phyloP scores from a whole-genome alignment of 2,113 vertebrate genomes.

The Apodemus sylvaticus region DNA sequence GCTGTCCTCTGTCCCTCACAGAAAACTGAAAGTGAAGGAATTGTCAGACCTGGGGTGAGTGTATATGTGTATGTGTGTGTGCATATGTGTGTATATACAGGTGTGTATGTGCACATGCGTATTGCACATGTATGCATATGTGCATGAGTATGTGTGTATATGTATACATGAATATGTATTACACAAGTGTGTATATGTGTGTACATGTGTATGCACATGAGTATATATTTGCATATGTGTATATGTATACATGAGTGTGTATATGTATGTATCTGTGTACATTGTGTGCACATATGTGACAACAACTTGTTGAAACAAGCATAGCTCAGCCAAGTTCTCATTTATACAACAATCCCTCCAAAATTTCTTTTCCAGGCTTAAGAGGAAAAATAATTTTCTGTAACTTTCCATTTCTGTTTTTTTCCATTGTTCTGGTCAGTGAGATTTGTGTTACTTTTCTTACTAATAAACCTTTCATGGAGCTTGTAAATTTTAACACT shows the following conservation, averaged over 20 bases:
- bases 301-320: not conserved
- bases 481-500: constrained; percentile 48
- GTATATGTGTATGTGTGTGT: not conserved
- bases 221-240: not conserved
- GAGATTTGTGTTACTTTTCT: constrained; percentile 30
- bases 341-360: constrained; percentile 27
- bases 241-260: not conserved
- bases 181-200: not conserved
- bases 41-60: not conserved
- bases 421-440: constrained; percentile 56
- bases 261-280: no score
- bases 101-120: not conserved
- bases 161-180: not conserved
- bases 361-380: constrained; percentile 40
- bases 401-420: constrained; percentile 68
- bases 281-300: no score
- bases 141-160: no score
- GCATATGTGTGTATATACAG: not conserved
- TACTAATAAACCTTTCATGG: constrained; percentile 18
- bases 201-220: not conserved
- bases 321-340: constrained; percentile 1
- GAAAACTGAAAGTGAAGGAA: not conserved
- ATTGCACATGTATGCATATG: not conserved
- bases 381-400: constrained; percentile 63
- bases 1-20: not conserved